A percentile compares a stretch with the other conserved stretches of the same genome.
phyloP scores from a whole-genome alignment of 2,888 invertebrate genomes.

The Euzetes globulus region DNA sequence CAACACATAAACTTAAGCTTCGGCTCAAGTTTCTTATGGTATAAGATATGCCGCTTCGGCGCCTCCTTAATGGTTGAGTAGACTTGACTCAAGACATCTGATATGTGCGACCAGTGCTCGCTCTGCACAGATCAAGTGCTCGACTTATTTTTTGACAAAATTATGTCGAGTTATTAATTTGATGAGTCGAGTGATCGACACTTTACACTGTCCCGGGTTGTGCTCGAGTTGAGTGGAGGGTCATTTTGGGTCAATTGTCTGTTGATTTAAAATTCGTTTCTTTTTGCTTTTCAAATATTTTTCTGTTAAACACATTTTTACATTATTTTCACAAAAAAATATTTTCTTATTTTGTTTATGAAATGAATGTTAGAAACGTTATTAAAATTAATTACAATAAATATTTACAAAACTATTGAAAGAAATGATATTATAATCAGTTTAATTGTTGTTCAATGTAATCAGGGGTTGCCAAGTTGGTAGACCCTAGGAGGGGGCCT shows the following conservation, averaged over 20 bases:
- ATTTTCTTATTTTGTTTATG: neutral
- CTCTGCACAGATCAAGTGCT: constrained; percentile 14
- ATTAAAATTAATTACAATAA: no score
- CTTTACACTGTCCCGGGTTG: neutral
- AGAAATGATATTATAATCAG: no score
- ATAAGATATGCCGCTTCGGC: constrained; percentile 29
- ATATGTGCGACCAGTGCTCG: neutral
- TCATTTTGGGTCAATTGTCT: constrained; percentile 5
- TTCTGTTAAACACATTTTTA: neutral
- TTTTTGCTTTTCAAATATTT: neutral
- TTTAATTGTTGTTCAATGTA: no score
- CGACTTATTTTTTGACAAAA: constrained; percentile 19
- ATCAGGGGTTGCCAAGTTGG: no score
- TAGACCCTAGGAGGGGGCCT: no score
- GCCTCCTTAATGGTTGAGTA: constrained; percentile 27
- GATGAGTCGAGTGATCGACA: constrained; percentile 17
- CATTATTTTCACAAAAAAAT: neutral
- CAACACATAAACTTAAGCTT: constrained; percentile 7
- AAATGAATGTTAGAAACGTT: no score
- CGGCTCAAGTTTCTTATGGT: constrained; percentile 13
- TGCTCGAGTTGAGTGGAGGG: neutral
- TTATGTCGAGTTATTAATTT: constrained; percentile 29
- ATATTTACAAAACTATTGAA: no score
- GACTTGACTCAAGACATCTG: neutral
- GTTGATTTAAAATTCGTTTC: constrained; percentile 9